Percentiles rank a stretch among this genome's conserved stretches.
Evolutionary conservation across 2,797 vertebrate species (phyloP).

Genomic region (Morus bassanus): DNA sequence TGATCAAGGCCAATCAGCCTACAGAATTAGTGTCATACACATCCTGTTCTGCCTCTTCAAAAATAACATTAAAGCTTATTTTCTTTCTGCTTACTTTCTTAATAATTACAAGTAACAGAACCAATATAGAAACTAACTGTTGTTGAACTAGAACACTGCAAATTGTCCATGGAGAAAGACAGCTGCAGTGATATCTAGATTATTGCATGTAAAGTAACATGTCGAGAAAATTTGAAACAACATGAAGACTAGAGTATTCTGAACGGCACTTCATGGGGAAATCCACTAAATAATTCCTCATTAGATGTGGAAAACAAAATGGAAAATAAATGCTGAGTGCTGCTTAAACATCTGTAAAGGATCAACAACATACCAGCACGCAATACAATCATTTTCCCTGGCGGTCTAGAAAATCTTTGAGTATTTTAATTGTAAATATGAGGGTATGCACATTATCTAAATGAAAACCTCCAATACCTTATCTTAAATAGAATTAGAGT

Average conservation of each 20-base stretch:
- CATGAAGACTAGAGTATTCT: background rate
- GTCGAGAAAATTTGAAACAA: background rate
- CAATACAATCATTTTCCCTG: background rate
- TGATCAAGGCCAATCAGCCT: background rate
- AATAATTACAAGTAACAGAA: background rate
- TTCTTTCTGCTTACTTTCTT: background rate
- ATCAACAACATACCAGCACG: background rate
- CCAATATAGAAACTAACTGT: background rate
- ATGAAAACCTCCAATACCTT: background rate
- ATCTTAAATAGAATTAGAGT: background rate
- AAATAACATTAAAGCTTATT: background rate
- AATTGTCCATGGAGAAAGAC: background rate
- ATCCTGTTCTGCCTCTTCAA: background rate
- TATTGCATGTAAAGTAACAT: background rate
- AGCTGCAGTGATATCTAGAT: background rate
- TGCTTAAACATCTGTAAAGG: background rate
- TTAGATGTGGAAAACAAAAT: background rate
- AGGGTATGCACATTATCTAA: background rate
- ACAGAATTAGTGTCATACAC: background rate
- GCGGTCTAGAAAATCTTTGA: background rate
- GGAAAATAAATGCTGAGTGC: background rate
- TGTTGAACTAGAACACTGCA: background rate
- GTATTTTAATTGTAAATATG: slow-evolving; percentile 1
- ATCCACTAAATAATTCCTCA: background rate
- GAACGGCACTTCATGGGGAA: background rate